Conservation (phyloP, 2,888 invertebrate genomes). For the Noctua pronuba region DNA sequence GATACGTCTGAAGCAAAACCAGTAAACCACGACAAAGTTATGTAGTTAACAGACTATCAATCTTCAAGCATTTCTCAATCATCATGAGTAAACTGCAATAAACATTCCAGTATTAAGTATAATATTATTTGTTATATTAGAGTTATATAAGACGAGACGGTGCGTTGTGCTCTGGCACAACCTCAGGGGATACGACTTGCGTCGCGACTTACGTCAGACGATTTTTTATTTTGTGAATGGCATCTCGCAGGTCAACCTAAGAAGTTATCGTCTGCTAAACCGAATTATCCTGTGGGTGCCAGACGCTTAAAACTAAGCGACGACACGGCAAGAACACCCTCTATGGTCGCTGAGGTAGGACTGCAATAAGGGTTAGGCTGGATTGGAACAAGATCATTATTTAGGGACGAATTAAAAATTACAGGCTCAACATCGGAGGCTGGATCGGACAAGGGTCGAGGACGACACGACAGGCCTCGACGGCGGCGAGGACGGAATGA, state of each 20-base stretch:
- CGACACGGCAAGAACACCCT: neutral
- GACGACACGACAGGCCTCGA: no score
- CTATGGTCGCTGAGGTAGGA: neutral
- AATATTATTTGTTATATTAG: constrained; percentile 48
- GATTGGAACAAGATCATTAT: neutral
- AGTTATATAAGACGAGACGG: constrained; percentile 45
- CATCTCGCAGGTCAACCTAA: neutral
- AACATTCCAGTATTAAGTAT: constrained; percentile 47
- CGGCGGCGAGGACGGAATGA: neutral
- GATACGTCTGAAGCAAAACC: constrained; percentile 19
- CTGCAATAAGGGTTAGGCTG: neutral
- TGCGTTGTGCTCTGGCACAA: constrained; percentile 32
- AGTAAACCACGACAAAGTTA: constrained; percentile 29
- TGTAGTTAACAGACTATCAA: constrained; percentile 34
- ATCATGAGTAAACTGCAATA: constrained; percentile 46
- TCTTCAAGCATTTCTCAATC: constrained; percentile 50
- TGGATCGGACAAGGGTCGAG: neutral
- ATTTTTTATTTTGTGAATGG: no score
- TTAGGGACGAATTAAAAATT: neutral
- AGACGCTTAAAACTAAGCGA: neutral
- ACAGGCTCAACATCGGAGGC: neutral
- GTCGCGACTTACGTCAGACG: neutral
- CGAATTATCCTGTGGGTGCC: neutral
- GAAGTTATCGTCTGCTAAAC: neutral
- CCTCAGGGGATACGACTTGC: neutral